These are phyloP conservation scores for Pitangus sulphuratus DNA, from an alignment of 2,797 vertebrate species.

Conservation along the genomic window DNA sequence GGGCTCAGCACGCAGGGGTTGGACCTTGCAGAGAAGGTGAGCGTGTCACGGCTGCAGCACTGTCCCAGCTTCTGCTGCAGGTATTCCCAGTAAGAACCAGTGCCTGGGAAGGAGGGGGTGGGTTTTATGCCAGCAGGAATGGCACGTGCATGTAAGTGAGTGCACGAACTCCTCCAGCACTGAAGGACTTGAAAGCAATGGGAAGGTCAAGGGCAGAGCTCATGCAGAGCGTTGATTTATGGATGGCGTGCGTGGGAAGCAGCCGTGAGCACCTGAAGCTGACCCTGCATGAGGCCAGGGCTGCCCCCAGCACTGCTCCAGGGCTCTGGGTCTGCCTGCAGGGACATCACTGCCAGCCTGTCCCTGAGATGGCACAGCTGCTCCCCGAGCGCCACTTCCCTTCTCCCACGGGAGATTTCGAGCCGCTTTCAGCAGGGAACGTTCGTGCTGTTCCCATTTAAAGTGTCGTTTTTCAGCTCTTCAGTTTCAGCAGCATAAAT, in stretches of 20 bases:
- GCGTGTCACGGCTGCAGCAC: background rate
- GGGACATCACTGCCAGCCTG: background rate
- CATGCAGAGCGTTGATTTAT: rapidly evolving
- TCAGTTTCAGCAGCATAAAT: background rate
- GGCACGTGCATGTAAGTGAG: rapidly evolving
- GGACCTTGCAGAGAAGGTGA: rapidly evolving
- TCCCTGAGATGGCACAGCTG: background rate
- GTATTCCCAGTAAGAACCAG: background rate
- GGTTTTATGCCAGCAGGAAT: rapidly evolving
- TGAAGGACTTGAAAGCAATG: rapidly evolving
- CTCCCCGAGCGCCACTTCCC: background rate
- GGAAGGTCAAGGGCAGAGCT: background rate
- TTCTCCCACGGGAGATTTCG: background rate
- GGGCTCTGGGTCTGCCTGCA: background rate
- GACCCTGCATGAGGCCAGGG: rapidly evolving
- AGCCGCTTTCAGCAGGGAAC: background rate
- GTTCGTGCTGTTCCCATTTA: background rate
- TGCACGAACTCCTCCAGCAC: rapidly evolving
- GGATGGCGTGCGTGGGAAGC: background rate
- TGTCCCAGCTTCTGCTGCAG: background rate
- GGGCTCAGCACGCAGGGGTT: rapidly evolving
- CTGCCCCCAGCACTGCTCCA: background rate
- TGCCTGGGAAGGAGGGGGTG: rapidly evolving
- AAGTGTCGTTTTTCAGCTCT: background rate
- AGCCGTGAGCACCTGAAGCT: background rate